Evolutionary conservation across 2,888 invertebrate genomes (phyloP).

Genomic region (Diaprepes abbreviatus): DNA sequence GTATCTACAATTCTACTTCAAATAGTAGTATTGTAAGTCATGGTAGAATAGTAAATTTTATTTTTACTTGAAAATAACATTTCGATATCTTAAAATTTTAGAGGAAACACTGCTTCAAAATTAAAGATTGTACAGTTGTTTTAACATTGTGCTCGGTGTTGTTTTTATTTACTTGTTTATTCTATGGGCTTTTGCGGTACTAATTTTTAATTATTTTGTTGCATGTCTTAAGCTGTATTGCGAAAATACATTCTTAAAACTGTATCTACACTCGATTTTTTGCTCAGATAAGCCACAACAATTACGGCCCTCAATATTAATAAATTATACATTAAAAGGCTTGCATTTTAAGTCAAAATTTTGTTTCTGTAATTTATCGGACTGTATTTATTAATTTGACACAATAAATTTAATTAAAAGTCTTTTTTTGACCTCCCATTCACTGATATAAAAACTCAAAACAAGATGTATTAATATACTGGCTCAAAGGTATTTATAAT

Average conservation of each 20-base stretch:
- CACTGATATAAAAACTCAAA: no score
- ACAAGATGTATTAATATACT: no score
- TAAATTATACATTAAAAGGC: slow-evolving; percentile 42
- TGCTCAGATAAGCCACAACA: slow-evolving; percentile 44
- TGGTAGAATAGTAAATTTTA: no score
- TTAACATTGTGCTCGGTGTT: no score
- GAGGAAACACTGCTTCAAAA: no score
- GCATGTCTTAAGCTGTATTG: slow-evolving; percentile 23
- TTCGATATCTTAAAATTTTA: no score
- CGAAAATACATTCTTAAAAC: slow-evolving; percentile 33
- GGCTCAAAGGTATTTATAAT: no score
- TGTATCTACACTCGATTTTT: slow-evolving; percentile 39
- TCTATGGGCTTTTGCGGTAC: neutral
- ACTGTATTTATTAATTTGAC: slow-evolving; percentile 43
- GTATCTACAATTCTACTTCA: no score
- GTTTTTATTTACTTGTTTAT: no score
- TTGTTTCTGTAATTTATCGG: slow-evolving; percentile 43
- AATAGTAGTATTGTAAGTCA: no score
- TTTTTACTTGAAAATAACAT: no score
- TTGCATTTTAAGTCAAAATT: slow-evolving; percentile 41
- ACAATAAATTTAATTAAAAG: slow-evolving; percentile 36
- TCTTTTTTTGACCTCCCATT: neutral
- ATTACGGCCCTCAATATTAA: slow-evolving; percentile 37
- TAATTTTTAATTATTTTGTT: slow-evolving; percentile 27
- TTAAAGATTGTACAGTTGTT: no score